Evolutionary conservation across 92 coral and sea anemone species (phyloP).

Genomic region (Porites divaricata): DNA sequence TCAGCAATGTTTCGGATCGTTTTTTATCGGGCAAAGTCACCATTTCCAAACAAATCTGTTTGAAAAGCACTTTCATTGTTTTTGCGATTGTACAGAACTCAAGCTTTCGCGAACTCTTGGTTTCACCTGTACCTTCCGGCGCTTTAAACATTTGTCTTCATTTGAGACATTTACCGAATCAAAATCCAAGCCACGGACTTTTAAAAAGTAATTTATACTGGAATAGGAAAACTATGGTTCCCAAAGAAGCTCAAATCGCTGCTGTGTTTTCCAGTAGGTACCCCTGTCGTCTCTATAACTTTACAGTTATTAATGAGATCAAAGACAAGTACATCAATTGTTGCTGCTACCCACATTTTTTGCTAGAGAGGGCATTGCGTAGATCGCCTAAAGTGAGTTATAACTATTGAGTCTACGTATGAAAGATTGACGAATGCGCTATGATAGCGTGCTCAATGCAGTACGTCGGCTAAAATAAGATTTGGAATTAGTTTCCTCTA

Average conservation of each 20-base stretch:
- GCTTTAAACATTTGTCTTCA: too few relatives aligned
- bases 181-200: too few relatives aligned
- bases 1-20: not conserved
- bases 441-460: not conserved
- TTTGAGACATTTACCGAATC: too few relatives aligned
- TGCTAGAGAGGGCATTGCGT: not conserved
- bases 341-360: not conserved
- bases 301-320: not conserved
- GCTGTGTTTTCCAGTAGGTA: slow-evolving; percentile 6
- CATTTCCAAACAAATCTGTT: not conserved
- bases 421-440: not conserved
- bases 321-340: slow-evolving; percentile 2
- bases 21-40: not conserved
- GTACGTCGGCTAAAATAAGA: not conserved
- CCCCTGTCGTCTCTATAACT: not conserved
- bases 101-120: too few relatives aligned
- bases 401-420: not conserved
- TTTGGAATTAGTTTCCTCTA: not conserved
- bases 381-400: not conserved
- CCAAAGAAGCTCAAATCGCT: not conserved
- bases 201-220: too few relatives aligned
- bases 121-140: too few relatives aligned
- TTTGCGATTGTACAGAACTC: too few relatives aligned
- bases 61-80: not conserved
- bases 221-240: too few relatives aligned